phyloP scores from a whole-genome alignment of 2,113 vertebrate species.

The Epinephelus lanceolatus region DNA sequence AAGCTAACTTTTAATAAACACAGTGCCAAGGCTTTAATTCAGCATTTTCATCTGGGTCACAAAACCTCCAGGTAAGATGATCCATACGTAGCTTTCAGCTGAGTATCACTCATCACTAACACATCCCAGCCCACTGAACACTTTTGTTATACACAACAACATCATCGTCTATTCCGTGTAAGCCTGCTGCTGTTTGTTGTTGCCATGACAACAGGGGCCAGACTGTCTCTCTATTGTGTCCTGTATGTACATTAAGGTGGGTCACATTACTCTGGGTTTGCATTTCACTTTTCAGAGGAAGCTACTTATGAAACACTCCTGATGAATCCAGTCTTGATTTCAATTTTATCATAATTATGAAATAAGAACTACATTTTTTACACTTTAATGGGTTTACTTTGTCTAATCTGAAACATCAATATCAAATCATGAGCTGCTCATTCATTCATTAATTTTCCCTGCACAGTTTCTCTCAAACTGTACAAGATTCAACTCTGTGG shows the following conservation, averaged over 20 bases:
- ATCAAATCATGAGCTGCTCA: neutral
- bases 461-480: neutral
- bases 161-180: no score
- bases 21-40: neutral
- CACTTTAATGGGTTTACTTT: neutral
- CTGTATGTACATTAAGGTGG: neutral
- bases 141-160: no score
- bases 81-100: neutral
- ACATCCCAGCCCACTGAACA: no score
- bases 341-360: neutral
- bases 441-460: neutral
- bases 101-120: no score
- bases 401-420: neutral
- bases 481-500: neutral
- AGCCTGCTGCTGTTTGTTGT: neutral
- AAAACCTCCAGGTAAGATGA: neutral
- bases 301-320: neutral
- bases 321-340: neutral
- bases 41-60: neutral
- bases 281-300: neutral
- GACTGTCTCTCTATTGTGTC: slow-evolving; percentile 3
- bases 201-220: slow-evolving; percentile 5
- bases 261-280: slow-evolving; percentile 15
- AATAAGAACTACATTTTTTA: neutral
- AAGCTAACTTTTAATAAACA: no score